These are phyloP conservation scores for Bos javanicus DNA, from an alignment of 2,113 vertebrate species.

Conservation along the genomic window DNA sequence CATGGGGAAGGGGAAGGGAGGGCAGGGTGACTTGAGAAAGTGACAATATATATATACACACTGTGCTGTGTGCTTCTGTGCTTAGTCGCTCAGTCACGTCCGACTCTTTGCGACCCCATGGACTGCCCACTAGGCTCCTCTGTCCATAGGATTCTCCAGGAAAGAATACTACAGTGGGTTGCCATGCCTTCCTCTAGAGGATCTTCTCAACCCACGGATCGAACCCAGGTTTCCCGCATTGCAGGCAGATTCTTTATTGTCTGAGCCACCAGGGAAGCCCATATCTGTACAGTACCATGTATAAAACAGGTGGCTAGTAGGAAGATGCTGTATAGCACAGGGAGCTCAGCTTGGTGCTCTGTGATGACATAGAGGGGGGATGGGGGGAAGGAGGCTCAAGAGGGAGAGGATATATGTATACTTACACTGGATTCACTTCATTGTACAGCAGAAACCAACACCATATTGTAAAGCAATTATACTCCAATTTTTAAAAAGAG, in stretches of 20 bases:
- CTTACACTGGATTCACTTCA: not conserved
- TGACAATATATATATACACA: not conserved
- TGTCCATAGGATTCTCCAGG: not conserved
- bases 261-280: not conserved
- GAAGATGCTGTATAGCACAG: not conserved
- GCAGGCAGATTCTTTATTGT: not conserved
- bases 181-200: not conserved
- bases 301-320: not conserved
- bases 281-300: not conserved
- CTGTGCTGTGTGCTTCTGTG: not conserved
- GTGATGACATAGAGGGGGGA: not conserved
- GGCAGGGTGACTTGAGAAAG: no score
- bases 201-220: not conserved
- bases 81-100: not conserved
- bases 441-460: not conserved
- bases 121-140: not conserved
- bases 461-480: not conserved
- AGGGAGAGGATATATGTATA: not conserved
- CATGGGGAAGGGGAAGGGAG: not conserved
- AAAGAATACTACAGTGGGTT: not conserved
- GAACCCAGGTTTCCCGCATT: not conserved
- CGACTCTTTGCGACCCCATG: rapidly evolving
- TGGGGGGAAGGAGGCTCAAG: not conserved
- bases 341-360: not conserved
- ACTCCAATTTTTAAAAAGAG: not conserved